phyloP scores from a whole-genome alignment of 2,113 vertebrate genomes.

The Dolichotis patagonum region DNA sequence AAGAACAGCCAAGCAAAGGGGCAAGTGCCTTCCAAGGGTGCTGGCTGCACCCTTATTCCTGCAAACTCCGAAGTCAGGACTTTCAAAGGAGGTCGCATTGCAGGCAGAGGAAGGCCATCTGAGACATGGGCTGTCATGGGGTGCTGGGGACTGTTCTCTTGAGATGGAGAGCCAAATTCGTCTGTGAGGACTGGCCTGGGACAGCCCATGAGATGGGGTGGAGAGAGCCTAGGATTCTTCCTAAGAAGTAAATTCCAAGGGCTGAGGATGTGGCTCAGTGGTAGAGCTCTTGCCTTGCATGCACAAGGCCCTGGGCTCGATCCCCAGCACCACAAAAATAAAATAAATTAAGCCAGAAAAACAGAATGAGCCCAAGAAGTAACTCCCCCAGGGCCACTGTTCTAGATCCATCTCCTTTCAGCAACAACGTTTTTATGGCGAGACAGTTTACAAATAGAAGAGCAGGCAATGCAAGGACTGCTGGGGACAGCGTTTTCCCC shows the following conservation, averaged over 20 bases:
- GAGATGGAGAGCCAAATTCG: accelerated
- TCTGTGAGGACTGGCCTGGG: background rate
- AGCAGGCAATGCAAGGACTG: no score
- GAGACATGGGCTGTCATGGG: background rate
- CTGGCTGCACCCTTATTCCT: background rate
- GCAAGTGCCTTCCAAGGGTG: no score
- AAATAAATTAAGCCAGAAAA: no score
- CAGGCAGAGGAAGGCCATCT: background rate
- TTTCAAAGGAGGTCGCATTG: background rate
- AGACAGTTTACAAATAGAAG: no score
- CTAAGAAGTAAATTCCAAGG: background rate
- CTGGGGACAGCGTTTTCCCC: no score
- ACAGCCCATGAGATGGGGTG: background rate
- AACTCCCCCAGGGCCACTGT: background rate
- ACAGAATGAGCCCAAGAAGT: background rate
- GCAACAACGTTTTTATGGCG: background rate
- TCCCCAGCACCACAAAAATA: no score
- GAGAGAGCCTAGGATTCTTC: background rate
- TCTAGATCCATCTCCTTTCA: background rate
- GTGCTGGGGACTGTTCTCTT: background rate
- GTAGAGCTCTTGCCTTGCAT: no score
- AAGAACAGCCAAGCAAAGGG: background rate
- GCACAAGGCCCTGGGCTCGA: no score
- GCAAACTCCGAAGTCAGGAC: background rate
- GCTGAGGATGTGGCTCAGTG: no score